Evolutionary conservation across 2,797 vertebrate genomes (phyloP).

Genomic region (Telmatherina bonti): DNA sequence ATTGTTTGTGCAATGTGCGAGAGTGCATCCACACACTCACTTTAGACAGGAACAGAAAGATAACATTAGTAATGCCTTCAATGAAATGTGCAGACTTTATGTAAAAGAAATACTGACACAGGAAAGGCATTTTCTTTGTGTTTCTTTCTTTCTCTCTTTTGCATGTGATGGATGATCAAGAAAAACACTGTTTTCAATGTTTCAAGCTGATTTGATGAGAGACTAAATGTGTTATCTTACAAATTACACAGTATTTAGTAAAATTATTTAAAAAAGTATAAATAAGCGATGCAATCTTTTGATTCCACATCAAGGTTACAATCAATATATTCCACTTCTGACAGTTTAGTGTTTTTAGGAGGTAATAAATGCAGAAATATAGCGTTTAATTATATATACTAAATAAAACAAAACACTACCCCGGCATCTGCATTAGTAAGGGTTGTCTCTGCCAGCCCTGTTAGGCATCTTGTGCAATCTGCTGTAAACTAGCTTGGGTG

Average conservation of each 20-base stretch:
- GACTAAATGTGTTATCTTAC: neutral
- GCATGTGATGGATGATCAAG: slow-evolving; percentile 14
- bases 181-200: neutral
- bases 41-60: slow-evolving; percentile 7
- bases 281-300: no score
- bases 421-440: no score
- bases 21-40: slow-evolving; percentile 4
- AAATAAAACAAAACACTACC: no score
- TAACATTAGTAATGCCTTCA: slow-evolving; percentile 38
- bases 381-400: no score
- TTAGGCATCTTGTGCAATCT: no score
- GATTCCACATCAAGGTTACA: neutral
- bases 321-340: neutral
- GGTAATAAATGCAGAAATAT: no score
- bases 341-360: neutral
- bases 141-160: no score
- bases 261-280: no score
- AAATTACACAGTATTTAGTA: no score
- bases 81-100: slow-evolving; percentile 2
- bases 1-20: slow-evolving; percentile 32
- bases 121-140: slow-evolving; percentile 30
- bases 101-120: slow-evolving; percentile 28
- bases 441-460: no score
- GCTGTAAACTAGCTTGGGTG: no score
- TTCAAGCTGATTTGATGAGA: neutral